Percentiles rank a stretch among this genome's conserved stretches.
These are phyloP conservation scores for Eurosta solidaginis DNA, from an alignment of 1,140 invertebrate genomes.

Conservation along the genomic window DNA sequence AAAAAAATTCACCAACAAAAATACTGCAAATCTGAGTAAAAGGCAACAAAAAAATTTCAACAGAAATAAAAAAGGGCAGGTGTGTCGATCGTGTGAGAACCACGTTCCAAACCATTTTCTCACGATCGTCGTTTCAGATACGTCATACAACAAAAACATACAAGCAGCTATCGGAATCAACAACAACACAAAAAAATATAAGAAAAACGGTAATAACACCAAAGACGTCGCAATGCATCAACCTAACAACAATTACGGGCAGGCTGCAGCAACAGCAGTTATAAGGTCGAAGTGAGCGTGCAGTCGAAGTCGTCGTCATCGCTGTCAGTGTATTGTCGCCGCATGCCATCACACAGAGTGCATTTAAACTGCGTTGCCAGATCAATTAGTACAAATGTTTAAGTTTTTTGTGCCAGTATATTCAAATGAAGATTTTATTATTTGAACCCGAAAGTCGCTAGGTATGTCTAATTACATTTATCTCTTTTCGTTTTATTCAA, in stretches of 20 bases:
- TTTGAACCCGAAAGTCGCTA: too few relatives aligned
- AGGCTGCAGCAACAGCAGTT: background rate
- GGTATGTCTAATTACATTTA: too few relatives aligned
- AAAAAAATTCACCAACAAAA: background rate
- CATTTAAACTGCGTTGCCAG: too few relatives aligned
- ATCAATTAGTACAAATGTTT: too few relatives aligned
- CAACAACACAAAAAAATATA: background rate
- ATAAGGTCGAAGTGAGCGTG: background rate
- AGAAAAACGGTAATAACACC: background rate
- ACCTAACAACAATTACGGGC: constrained; percentile 12
- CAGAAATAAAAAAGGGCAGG: constrained; percentile 56
- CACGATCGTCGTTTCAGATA: constrained; percentile 57
- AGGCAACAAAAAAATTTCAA: constrained; percentile 17
- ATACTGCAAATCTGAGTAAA: background rate
- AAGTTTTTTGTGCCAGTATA: too few relatives aligned
- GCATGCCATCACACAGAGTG: constrained; percentile 10
- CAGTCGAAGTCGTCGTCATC: background rate
- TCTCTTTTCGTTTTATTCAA: too few relatives aligned
- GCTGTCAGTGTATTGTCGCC: background rate
- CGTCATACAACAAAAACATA: constrained; percentile 20
- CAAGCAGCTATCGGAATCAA: background rate
- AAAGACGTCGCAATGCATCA: background rate
- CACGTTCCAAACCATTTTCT: constrained; percentile 61
- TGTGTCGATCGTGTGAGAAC: constrained; percentile 61
- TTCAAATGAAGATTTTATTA: too few relatives aligned